phyloP scores from a whole-genome alignment of 2,888 invertebrate genomes.

The Spilarctia lutea region DNA sequence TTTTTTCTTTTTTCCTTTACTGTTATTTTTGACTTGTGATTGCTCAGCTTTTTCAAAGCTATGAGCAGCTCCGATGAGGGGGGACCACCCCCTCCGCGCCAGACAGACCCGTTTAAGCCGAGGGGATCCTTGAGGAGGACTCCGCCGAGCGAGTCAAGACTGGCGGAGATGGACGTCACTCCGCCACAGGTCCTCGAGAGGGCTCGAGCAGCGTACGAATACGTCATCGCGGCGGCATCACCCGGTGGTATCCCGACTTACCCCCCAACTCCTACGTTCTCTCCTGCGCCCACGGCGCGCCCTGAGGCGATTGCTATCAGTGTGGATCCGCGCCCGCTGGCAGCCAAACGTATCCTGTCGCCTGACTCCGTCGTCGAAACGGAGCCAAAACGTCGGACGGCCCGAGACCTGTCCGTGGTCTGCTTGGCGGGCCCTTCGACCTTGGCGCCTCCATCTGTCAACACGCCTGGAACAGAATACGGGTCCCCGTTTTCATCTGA shows the following conservation, averaged over 20 bases:
- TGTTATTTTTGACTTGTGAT: no score
- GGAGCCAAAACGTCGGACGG: background rate
- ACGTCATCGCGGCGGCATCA: background rate
- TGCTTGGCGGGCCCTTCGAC: accelerated
- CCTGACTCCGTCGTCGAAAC: background rate
- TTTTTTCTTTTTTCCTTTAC: no score
- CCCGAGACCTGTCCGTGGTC: background rate
- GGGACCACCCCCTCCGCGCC: no score
- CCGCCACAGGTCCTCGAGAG: no score
- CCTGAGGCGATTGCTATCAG: accelerated
- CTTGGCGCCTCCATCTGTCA: background rate
- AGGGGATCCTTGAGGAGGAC: no score
- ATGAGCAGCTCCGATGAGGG: no score
- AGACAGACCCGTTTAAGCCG: no score
- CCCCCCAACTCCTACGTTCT: background rate
- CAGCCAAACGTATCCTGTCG: background rate
- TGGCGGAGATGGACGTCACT: no score
- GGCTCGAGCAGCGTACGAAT: background rate
- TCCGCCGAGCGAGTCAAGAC: no score
- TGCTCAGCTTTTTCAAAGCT: no score
- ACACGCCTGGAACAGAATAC: background rate
- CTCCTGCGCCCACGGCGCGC: no score
- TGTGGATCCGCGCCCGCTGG: no score
- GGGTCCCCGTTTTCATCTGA: background rate
- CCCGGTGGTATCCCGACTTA: background rate